Percentiles rank a stretch among this genome's conserved stretches.
These are phyloP conservation scores for Lophura nycthemera DNA, from an alignment of 2,113 vertebrate species.

Conservation along the genomic window DNA sequence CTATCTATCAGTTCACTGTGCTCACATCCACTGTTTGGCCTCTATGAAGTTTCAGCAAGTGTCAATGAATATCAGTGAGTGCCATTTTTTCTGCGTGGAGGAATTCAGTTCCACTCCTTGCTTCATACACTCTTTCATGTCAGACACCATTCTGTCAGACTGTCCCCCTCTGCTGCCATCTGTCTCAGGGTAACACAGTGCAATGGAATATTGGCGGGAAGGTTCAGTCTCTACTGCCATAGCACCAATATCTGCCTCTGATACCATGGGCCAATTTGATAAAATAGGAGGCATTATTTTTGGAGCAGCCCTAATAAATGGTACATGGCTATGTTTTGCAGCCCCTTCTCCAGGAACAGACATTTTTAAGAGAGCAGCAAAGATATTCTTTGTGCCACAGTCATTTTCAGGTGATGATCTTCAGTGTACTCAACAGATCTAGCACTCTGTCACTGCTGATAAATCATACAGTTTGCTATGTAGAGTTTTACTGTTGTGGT, in stretches of 20 bases:
- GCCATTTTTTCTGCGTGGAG: too few species aligned
- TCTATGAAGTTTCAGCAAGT: too few species aligned
- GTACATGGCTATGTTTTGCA: background rate
- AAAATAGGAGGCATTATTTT: background rate
- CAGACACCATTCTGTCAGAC: too few species aligned
- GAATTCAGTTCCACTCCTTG: too few species aligned
- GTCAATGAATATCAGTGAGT: too few species aligned
- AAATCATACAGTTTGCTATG: background rate
- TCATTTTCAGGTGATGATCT: slow-evolving; percentile 2
- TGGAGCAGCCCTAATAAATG: background rate
- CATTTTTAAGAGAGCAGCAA: background rate
- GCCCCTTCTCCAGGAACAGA: background rate
- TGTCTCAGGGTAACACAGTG: background rate
- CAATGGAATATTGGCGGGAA: background rate
- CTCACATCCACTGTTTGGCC: too few species aligned
- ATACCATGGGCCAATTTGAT: background rate
- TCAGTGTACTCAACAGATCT: background rate
- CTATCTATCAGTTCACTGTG: too few species aligned
- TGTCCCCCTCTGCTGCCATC: background rate
- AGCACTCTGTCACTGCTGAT: background rate
- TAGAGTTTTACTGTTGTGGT: background rate
- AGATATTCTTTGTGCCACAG: background rate
- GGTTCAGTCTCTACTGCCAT: background rate
- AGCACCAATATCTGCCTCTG: background rate
- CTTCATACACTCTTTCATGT: too few species aligned